phyloP scores from a whole-genome alignment of 2,113 vertebrate species.

The Elachura formosa region DNA sequence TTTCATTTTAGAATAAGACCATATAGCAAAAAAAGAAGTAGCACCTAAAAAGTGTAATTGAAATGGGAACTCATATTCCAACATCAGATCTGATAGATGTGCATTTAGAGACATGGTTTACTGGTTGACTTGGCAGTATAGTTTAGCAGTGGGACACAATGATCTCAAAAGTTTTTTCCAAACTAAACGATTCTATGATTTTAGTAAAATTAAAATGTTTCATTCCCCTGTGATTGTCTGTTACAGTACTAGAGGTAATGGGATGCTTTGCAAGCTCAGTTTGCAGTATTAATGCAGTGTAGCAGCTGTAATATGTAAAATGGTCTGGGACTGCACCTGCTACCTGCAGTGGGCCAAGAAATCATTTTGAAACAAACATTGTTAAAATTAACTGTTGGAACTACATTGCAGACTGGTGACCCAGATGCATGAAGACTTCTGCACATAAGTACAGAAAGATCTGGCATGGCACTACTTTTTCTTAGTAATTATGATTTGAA shows the following conservation, averaged over 20 bases:
- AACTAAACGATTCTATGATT: background rate
- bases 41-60: background rate
- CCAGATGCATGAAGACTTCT: background rate
- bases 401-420: background rate
- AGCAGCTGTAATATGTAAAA: background rate
- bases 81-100: background rate
- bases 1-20: background rate
- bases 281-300: background rate
- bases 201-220: background rate
- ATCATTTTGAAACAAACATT: background rate
- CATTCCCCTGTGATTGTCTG: background rate
- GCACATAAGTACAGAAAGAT: background rate
- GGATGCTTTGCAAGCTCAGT: background rate
- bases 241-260: background rate
- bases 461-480: background rate
- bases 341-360: background rate
- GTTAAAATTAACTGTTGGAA: background rate
- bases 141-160: background rate
- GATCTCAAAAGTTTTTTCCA: background rate
- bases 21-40: background rate
- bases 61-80: background rate
- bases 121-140: background rate
- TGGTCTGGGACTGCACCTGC: background rate
- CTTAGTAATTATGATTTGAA: background rate
- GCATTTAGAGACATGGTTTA: background rate